Conservation (phyloP, 2,888 invertebrate genomes). For the Hetaerina titia region DNA sequence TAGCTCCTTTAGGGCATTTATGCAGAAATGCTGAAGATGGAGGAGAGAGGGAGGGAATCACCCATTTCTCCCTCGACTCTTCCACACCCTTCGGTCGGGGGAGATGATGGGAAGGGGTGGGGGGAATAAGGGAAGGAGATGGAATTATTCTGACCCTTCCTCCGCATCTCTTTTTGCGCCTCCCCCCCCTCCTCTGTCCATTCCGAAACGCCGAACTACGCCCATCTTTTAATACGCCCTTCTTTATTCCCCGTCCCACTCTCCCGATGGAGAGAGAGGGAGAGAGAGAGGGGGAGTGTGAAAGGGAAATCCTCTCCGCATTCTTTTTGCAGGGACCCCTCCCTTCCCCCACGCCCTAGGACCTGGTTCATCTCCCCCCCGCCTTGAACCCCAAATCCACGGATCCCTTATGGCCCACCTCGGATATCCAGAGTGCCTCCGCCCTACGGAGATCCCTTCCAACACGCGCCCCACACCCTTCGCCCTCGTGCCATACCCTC, state of each 20-base stretch:
- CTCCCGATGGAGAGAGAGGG: neutral
- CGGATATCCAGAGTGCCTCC: neutral
- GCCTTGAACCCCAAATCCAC: neutral
- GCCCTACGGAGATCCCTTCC: neutral
- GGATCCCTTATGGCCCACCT: neutral
- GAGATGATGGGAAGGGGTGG: neutral
- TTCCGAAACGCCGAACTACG: constrained; percentile 2
- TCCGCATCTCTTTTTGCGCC: neutral
- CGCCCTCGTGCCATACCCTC: neutral
- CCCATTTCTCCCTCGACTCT: constrained; percentile 41
- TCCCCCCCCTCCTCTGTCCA: neutral
- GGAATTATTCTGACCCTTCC: neutral
- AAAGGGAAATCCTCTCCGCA: neutral
- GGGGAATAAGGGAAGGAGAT: neutral
- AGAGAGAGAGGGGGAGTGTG: neutral
- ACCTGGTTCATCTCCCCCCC: neutral
- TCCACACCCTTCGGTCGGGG: constrained; percentile 56
- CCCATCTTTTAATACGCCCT: constrained; percentile 46
- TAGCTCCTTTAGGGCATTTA: constrained; percentile 52
- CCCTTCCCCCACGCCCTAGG: neutral
- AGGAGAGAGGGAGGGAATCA: constrained; percentile 13
- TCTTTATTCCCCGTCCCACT: constrained; percentile 33
- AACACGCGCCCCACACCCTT: neutral
- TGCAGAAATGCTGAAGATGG: constrained; percentile 31
- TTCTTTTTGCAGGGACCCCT: constrained; percentile 23